Percentiles rank a stretch among this genome's conserved stretches.
Conservation (phyloP, 2,113 vertebrate genomes). For the Damaliscus lunatus region DNA sequence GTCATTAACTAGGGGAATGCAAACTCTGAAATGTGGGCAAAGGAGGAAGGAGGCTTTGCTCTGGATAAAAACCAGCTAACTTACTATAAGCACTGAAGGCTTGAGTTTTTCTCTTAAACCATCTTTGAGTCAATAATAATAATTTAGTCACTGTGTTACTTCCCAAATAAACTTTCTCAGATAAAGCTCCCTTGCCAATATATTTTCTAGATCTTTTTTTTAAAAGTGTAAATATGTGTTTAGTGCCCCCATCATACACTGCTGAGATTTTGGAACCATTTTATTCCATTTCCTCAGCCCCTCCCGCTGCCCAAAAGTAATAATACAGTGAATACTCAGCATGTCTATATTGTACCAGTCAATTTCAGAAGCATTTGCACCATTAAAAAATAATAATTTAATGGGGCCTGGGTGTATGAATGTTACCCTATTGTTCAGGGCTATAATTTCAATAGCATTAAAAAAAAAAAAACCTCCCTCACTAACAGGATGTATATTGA, state of each 20-base stretch:
- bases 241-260: not conserved
- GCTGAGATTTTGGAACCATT: conserved; percentile 53
- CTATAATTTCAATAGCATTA: conserved; percentile 63
- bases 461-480: not conserved
- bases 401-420: conserved; percentile 20
- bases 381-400: conserved; percentile 73
- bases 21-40: not conserved
- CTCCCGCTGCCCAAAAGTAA: conserved; percentile 45
- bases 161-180: conserved; percentile 56
- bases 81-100: not conserved
- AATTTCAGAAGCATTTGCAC: conserved; percentile 57
- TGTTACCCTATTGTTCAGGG: conserved; percentile 62
- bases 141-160: conserved; percentile 53
- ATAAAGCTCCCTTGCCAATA: conserved; percentile 5
- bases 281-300: conserved; percentile 50
- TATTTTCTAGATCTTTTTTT: conserved; percentile 46
- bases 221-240: conserved; percentile 54
- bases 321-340: conserved; percentile 22
- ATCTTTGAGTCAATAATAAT: conserved; percentile 54
- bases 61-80: conserved; percentile 16
- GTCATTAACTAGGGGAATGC: not conserved
- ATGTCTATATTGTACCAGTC: conserved; percentile 37
- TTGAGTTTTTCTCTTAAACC: conserved; percentile 41
- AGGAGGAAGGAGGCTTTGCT: not conserved
- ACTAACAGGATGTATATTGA: conserved; percentile 52